Evolutionary conservation across 1,140 invertebrate genomes (phyloP).

Genomic region (Drosophila pandora): DNA sequence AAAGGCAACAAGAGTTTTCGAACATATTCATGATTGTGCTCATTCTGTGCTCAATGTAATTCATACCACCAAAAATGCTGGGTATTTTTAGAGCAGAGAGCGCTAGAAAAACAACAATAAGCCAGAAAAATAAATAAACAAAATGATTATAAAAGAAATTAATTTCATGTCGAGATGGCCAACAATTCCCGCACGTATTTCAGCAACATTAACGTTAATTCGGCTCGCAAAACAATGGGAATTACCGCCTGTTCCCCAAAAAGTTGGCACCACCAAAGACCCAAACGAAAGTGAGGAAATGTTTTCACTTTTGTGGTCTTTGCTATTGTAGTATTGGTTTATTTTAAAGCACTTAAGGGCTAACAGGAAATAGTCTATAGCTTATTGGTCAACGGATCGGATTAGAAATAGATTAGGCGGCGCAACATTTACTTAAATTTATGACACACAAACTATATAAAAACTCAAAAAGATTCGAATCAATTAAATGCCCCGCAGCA

Average conservation of each 20-base stretch:
- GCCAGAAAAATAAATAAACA: slow-evolving; percentile 68
- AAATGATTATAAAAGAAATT: slow-evolving; percentile 77
- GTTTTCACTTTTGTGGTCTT: slow-evolving; percentile 52
- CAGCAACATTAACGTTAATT: slow-evolving; percentile 54
- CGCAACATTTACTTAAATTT: slow-evolving; percentile 50
- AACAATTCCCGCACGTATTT: slow-evolving; percentile 25
- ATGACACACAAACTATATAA: slow-evolving; percentile 38
- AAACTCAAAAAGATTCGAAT: slow-evolving; percentile 39
- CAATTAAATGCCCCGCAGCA: slow-evolving; percentile 52
- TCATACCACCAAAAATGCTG: slow-evolving; percentile 61
- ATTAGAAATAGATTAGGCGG: slow-evolving; percentile 18
- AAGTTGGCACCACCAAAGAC: slow-evolving; percentile 46
- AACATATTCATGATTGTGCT: slow-evolving; percentile 60
- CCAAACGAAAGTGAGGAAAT: slow-evolving; percentile 65
- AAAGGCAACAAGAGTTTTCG: slow-evolving; percentile 56
- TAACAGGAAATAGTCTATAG: slow-evolving; percentile 36
- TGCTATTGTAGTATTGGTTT: slow-evolving; percentile 38
- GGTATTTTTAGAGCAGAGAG: slow-evolving; percentile 71
- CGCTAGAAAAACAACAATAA: slow-evolving; percentile 38
- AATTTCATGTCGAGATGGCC: slow-evolving; percentile 61
- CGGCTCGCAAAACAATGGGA: slow-evolving; percentile 37
- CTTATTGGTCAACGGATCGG: slow-evolving; percentile 49
- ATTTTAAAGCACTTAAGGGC: slow-evolving; percentile 56
- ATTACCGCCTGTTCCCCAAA: slow-evolving; percentile 23
- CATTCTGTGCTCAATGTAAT: slow-evolving; percentile 71